Evolutionary conservation across 2,113 vertebrate genomes (phyloP).

Genomic region (Hypomesus transpacificus): DNA sequence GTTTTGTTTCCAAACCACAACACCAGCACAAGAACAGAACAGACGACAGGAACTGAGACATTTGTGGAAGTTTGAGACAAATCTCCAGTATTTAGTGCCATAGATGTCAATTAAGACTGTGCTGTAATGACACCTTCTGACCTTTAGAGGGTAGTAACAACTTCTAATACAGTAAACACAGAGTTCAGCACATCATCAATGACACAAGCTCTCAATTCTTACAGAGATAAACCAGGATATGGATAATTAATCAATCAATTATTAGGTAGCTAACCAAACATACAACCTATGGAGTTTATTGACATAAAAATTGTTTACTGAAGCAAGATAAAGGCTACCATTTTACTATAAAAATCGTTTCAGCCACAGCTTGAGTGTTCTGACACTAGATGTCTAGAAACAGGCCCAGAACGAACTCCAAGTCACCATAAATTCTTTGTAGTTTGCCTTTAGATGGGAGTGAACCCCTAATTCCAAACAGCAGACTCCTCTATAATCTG

Average conservation of each 20-base stretch:
- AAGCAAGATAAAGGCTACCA: background rate
- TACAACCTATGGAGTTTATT: too few species aligned
- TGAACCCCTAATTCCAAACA: background rate
- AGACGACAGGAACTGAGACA: background rate
- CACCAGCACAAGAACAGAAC: too few species aligned
- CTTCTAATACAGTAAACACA: constrained; percentile 36
- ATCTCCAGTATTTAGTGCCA: background rate
- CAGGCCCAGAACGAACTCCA: constrained; percentile 13
- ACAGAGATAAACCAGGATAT: too few species aligned
- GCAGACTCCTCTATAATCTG: background rate
- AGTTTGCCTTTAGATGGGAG: constrained; percentile 1
- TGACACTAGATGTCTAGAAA: constrained; percentile 28
- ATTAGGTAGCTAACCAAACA: too few species aligned
- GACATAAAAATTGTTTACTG: too few species aligned
- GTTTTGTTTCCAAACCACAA: too few species aligned
- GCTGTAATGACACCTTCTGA: constrained; percentile 59
- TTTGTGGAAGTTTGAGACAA: background rate
- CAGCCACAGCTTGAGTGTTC: background rate
- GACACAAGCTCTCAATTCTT: too few species aligned
- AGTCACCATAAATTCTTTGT: constrained; percentile 12
- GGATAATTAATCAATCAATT: too few species aligned
- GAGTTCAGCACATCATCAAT: background rate
- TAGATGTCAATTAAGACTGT: constrained; percentile 15
- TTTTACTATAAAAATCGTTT: constrained; percentile 13
- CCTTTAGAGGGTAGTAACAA: constrained; percentile 69